These are phyloP conservation scores for Miniopterus natalensis DNA, from an alignment of 2,113 vertebrate species.

Conservation along the genomic window DNA sequence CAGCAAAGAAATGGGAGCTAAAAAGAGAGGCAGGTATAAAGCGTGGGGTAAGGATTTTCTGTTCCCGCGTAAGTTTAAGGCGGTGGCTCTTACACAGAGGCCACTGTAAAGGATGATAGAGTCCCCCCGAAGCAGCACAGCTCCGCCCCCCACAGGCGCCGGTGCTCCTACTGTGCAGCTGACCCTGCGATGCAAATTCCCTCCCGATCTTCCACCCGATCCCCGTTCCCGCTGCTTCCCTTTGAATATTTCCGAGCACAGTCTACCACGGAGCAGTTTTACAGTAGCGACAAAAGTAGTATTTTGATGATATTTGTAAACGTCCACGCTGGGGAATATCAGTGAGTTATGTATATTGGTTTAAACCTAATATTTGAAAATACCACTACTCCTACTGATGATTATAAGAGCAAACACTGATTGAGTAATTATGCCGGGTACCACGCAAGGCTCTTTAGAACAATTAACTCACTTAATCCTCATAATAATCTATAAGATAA, in stretches of 20 bases:
- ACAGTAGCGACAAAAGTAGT: not conserved
- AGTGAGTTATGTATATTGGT: not conserved
- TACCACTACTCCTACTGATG: not conserved
- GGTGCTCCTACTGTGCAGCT: not conserved
- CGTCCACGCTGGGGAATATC: not conserved
- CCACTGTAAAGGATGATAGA: not conserved
- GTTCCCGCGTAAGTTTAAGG: fast-evolving
- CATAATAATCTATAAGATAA: not conserved
- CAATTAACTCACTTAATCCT: not conserved
- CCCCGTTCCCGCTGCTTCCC: not conserved
- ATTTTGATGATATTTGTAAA: not conserved
- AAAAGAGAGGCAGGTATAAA: not conserved
- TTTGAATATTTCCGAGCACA: not conserved
- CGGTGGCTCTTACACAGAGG: not conserved
- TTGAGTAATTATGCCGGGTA: not conserved
- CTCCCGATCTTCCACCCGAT: not conserved
- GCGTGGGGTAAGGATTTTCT: not conserved
- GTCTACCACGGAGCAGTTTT: not conserved
- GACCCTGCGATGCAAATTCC: fast-evolving
- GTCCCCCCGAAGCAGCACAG: not conserved
- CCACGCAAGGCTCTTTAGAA: not conserved
- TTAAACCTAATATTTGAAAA: not conserved
- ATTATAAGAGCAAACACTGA: not conserved
- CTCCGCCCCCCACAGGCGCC: fast-evolving
- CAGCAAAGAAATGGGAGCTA: not conserved